Evolutionary conservation across 2,888 invertebrate species (phyloP).

Genomic region (Flexamia atlantica): DNA sequence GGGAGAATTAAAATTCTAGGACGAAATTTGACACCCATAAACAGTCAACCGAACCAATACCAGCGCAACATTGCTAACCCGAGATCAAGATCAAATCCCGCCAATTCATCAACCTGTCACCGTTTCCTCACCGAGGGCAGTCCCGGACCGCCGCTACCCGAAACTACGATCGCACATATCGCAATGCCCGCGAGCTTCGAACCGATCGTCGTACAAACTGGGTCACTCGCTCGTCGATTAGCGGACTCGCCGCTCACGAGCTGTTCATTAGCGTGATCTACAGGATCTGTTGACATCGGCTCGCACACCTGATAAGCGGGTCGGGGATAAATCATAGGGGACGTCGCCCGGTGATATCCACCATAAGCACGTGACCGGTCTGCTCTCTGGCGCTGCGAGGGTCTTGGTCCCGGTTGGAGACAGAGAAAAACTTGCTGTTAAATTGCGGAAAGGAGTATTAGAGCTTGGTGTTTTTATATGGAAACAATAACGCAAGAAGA

Average conservation of each 20-base stretch:
- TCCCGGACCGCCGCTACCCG: not conserved
- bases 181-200: not conserved
- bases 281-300: not conserved
- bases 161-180: not conserved
- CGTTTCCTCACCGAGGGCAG: not conserved
- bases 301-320: not conserved
- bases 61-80: no score
- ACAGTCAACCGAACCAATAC: not conserved
- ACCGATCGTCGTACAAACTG: not conserved
- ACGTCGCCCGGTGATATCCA: no score
- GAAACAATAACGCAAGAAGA: no score
- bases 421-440: no score
- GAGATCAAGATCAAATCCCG: not conserved
- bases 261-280: conserved; percentile 18
- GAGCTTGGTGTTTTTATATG: no score
- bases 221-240: conserved; percentile 1
- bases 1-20: no score
- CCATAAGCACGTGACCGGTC: no score
- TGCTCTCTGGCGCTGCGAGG: no score
- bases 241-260: not conserved
- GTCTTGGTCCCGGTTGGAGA: no score
- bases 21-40: no score
- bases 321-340: conserved; percentile 8
- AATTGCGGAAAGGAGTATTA: no score
- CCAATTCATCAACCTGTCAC: not conserved